Evolutionary conservation across 2,113 vertebrate genomes (phyloP).

Genomic region (Irena cyanogastra): DNA sequence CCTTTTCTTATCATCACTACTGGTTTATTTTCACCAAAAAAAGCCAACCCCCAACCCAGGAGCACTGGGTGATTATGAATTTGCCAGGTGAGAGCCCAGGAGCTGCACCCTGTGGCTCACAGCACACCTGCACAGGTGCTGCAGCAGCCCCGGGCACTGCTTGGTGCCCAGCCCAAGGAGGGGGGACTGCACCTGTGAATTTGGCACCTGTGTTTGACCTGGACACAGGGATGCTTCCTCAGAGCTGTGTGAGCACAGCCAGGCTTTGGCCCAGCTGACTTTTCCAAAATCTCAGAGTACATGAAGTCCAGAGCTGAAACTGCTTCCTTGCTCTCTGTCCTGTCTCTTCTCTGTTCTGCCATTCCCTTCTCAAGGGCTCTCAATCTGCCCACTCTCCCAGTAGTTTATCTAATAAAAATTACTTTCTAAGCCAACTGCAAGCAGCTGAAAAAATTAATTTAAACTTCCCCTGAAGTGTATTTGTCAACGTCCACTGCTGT

Average conservation of each 20-base stretch:
- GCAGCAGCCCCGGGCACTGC: background rate
- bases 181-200: background rate
- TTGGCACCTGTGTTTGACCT: background rate
- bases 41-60: too few species aligned
- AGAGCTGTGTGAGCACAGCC: background rate
- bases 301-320: background rate
- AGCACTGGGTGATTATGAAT: background rate
- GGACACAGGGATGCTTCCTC: background rate
- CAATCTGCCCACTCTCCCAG: slow-evolving; percentile 6
- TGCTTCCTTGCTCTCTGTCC: background rate
- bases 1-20: background rate
- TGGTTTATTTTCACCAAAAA: background rate
- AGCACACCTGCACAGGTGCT: background rate
- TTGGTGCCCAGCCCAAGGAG: background rate
- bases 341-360: background rate
- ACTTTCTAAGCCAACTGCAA: slow-evolving; percentile 70
- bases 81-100: background rate
- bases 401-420: slow-evolving; percentile 73
- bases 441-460: slow-evolving; percentile 75
- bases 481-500: slow-evolving; percentile 68
- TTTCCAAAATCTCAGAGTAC: background rate
- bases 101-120: background rate
- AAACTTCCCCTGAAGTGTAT: slow-evolving; percentile 65
- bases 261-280: background rate
- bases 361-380: background rate